phyloP scores from a whole-genome alignment of 2,797 vertebrate species.

The Acanthurus tractus region DNA sequence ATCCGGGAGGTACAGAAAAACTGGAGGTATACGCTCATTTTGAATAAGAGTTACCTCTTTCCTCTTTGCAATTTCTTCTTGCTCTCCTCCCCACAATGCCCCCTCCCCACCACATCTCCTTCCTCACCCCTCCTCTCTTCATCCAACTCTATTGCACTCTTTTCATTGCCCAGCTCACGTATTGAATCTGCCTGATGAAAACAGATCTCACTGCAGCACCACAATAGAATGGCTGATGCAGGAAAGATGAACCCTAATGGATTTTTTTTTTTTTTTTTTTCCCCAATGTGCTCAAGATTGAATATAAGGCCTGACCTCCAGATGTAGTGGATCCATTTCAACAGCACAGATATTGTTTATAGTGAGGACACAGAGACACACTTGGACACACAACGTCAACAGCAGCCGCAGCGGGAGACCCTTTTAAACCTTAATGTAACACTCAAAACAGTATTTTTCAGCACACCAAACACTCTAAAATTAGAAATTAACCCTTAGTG shows the following conservation, averaged over 20 bases:
- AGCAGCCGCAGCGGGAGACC: slow-evolving; percentile 16
- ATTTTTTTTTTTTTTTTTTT: slow-evolving; percentile 78
- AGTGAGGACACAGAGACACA: slow-evolving; percentile 75
- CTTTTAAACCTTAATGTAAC: slow-evolving; percentile 11
- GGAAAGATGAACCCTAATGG: slow-evolving; percentile 91
- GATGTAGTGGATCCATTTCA: slow-evolving; percentile 88
- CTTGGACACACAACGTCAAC: slow-evolving; percentile 44
- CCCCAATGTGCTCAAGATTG: slow-evolving; percentile 87
- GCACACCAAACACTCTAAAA: slow-evolving; percentile 47
- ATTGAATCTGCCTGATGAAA: slow-evolving; percentile 90
- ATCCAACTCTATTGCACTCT: slow-evolving; percentile 82
- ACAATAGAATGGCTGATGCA: slow-evolving; percentile 89
- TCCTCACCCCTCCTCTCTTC: slow-evolving; percentile 69
- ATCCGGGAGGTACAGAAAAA: slow-evolving; percentile 71
- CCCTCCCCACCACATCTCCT: neutral
- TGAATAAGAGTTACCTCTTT: slow-evolving; percentile 76
- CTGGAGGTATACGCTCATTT: slow-evolving; percentile 74
- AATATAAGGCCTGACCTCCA: slow-evolving; percentile 90
- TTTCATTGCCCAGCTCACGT: slow-evolving; percentile 86
- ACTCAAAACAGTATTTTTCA: slow-evolving; percentile 28
- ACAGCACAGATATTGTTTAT: slow-evolving; percentile 84
- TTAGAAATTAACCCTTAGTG: slow-evolving; percentile 65
- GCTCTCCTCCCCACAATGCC: slow-evolving; percentile 50
- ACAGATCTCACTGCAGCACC: slow-evolving; percentile 89
- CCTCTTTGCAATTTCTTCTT: slow-evolving; percentile 73